phyloP scores from a whole-genome alignment of 2,888 invertebrate species.

The Aphidoletes aphidimyza region DNA sequence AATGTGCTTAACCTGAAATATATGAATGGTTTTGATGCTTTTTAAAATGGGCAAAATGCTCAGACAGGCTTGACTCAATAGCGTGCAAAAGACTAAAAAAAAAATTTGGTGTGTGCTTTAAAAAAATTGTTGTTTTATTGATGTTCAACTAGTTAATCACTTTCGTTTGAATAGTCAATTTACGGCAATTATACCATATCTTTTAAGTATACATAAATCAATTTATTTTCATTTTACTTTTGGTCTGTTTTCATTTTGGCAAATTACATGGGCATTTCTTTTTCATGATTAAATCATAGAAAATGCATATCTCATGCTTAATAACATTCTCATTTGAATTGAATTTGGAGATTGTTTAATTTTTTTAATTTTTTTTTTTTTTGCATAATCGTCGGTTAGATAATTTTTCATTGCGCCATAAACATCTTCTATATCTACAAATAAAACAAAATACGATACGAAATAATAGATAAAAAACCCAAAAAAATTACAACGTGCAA shows the following conservation, averaged over 20 bases:
- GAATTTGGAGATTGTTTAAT: background rate
- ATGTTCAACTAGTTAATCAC: too few relatives aligned
- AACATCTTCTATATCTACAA: constrained; percentile 41
- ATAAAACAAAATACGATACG: constrained; percentile 42
- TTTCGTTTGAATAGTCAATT: too few relatives aligned
- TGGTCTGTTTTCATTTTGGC: background rate
- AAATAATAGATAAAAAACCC: constrained; percentile 8
- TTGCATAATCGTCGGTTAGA: constrained; percentile 39
- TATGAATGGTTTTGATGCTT: background rate
- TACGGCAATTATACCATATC: too few relatives aligned
- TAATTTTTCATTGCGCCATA: background rate
- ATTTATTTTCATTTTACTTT: too few relatives aligned
- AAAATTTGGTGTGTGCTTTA: too few relatives aligned
- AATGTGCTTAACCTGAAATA: constrained; percentile 29
- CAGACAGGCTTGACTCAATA: too few relatives aligned
- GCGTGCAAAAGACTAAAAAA: too few relatives aligned
- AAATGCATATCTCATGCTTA: too few relatives aligned
- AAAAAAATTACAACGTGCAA: constrained; percentile 1
- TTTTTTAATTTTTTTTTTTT: too few relatives aligned
- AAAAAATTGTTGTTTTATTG: too few relatives aligned
- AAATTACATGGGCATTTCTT: background rate
- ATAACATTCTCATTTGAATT: constrained; percentile 20
- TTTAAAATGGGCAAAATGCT: background rate
- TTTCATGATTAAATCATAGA: background rate
- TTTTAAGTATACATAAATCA: too few relatives aligned